These are phyloP conservation scores for Leucopsar rothschildi DNA, from an alignment of 2,113 vertebrate species.

Conservation along the genomic window DNA sequence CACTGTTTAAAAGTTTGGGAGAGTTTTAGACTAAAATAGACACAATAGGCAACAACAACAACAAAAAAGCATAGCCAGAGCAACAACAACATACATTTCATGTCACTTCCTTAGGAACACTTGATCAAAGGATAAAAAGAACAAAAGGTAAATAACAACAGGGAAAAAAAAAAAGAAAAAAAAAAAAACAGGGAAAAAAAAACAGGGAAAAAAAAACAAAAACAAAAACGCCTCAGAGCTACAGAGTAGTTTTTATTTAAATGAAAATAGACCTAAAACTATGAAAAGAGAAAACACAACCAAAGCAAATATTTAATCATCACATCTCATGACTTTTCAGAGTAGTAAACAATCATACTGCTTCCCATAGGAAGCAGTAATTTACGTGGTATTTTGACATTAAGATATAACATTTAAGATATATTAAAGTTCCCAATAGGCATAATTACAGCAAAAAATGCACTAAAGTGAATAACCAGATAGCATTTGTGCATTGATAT, in stretches of 20 bases:
- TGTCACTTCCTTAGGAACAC: background rate
- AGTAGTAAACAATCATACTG: background rate
- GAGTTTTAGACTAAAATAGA: background rate
- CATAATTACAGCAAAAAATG: background rate
- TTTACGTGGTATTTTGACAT: background rate
- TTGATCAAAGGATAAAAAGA: background rate
- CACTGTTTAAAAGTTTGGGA: background rate
- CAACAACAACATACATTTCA: background rate
- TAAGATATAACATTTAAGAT: background rate
- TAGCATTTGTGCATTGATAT: background rate
- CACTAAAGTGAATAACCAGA: background rate
- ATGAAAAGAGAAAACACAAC: no score
- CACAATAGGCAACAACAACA: background rate
- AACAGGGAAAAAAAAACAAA: fast-evolving
- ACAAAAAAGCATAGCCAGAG: background rate
- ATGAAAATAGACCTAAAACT: background rate
- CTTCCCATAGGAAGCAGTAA: background rate
- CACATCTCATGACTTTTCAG: background rate
- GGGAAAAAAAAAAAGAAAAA: background rate
- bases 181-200: background rate
- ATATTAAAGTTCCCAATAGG: background rate
- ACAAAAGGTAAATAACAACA: background rate
- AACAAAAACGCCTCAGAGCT: background rate
- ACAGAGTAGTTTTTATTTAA: background rate
- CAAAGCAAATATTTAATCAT: background rate